Evolutionary conservation across 2,797 vertebrate species (phyloP).

Genomic region (Acomys russatus): DNA sequence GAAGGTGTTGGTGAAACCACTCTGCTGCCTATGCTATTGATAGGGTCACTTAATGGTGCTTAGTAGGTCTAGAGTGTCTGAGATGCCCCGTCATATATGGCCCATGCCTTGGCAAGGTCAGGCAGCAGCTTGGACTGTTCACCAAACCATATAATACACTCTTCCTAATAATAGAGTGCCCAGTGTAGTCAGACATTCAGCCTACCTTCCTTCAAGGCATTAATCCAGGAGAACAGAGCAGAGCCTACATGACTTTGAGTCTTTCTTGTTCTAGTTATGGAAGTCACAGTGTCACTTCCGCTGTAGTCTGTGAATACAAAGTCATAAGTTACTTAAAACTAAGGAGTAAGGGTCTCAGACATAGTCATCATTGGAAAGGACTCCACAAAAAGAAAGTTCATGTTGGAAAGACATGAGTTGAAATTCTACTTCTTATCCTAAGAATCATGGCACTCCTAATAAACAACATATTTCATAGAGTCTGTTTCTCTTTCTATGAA

Average conservation of each 20-base stretch:
- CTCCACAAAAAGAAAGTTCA: not conserved
- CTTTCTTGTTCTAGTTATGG: not conserved
- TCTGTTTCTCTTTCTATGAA: not conserved
- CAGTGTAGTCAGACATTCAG: not conserved
- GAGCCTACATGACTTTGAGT: not conserved
- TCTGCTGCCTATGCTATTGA: not conserved
- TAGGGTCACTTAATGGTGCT: not conserved
- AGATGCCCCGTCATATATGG: not conserved
- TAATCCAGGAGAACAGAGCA: not conserved
- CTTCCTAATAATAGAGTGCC: not conserved
- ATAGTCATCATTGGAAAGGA: not conserved
- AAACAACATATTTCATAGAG: not conserved
- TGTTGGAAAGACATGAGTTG: not conserved
- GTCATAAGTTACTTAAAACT: not conserved
- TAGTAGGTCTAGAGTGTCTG: not conserved
- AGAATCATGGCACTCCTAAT: not conserved
- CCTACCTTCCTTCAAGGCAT: not conserved
- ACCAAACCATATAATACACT: not conserved
- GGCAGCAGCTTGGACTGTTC: not conserved
- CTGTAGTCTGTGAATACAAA: not conserved
- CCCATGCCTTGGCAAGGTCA: not conserved
- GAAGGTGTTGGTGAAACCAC: not conserved
- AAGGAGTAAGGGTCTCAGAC: not conserved
- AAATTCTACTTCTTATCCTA: not conserved
- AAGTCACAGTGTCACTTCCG: not conserved